Evolutionary conservation across 2,797 vertebrate species (phyloP), one percentile per base, ranked within the genome.

Genomic region (Pangasius larnaudii): DNA sequence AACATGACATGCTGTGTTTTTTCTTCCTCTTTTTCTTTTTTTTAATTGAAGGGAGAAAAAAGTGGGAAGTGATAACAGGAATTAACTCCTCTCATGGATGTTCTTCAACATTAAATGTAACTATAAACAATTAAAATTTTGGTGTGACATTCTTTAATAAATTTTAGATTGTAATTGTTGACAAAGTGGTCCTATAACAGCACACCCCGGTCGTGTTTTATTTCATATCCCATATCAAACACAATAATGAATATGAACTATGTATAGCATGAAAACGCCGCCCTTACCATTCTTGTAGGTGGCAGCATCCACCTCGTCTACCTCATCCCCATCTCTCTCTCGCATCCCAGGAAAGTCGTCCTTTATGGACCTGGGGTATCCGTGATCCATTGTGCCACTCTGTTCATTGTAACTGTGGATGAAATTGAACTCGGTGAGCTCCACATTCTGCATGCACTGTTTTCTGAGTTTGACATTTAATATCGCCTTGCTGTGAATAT

Each of bases 231-330:
- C 30, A 9, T 53, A 46, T 24, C 19, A 30, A 53, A 22, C 33
- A 16, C 11, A 39, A 42, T 5, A 42, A 36, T 2, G 58, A 49
- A 84, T 1, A 16, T 33, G n/a, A 84, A 14, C 30, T n/a, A 42
- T 0, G 39, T 42, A 59, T 16, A 39, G 36, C 11, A 46, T 9
- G 14, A 42, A 5, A 82, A 82, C 30, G 14, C 27, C 5, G 27
- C 18, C 10, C 2, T 71, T 96, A 99, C 98, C 98, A 18, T 97
- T 95, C 92, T 96, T 96, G 93, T 97, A 95, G 42, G 93, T 95
- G 58, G 94, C 97, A 3, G 99, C 98, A 87, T 99, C 98, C 51
- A 99, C 94, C 91, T 96, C 97, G 0, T 97, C 97, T 67, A 96
- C 96, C 65, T 84, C 63, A 13, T 84, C 82, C 65, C 82, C 82